phyloP scores from a whole-genome alignment of 2,113 vertebrate species.

The Clupea harengus region DNA sequence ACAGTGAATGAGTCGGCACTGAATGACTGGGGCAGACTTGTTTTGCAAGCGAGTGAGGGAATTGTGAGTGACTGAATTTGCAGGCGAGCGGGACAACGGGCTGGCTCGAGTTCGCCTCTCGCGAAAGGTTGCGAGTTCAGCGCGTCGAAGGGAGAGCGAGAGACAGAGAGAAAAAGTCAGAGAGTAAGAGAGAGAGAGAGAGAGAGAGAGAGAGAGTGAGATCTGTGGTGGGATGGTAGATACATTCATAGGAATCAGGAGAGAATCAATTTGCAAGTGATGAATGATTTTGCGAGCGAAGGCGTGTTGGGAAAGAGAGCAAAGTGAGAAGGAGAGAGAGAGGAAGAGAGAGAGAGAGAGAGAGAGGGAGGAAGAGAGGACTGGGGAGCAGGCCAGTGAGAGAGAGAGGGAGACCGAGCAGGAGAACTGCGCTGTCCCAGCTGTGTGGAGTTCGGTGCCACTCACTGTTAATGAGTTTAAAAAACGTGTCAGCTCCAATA shows the following conservation, averaged over 20 bases:
- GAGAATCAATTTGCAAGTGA: conserved; percentile 19
- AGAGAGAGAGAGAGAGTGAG: conserved; percentile 15
- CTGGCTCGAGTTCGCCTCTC: conserved; percentile 5
- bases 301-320: not conserved
- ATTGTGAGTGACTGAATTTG: conserved; percentile 19
- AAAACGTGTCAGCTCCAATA: conserved; percentile 53
- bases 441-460: conserved; percentile 40
- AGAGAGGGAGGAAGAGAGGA: not conserved
- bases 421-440: conserved; percentile 35
- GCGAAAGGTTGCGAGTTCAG: conserved; percentile 17
- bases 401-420: not conserved
- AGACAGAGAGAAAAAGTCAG: not conserved
- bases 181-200: not conserved
- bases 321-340: not conserved
- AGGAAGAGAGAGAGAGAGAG: not conserved
- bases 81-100: conserved; percentile 12
- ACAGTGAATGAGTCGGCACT: conserved; percentile 34
- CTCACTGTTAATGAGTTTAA: conserved; percentile 52
- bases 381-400: not conserved
- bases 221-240: not conserved
- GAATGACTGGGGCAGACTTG: conserved; percentile 12
- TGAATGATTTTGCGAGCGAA: conserved; percentile 15
- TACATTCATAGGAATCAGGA: conserved; percentile 5
- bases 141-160: conserved; percentile 6
- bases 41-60: not conserved